These are phyloP conservation scores for Spodoptera frugiperda DNA, from an alignment of 1,140 invertebrate species.

Conservation along the genomic window DNA sequence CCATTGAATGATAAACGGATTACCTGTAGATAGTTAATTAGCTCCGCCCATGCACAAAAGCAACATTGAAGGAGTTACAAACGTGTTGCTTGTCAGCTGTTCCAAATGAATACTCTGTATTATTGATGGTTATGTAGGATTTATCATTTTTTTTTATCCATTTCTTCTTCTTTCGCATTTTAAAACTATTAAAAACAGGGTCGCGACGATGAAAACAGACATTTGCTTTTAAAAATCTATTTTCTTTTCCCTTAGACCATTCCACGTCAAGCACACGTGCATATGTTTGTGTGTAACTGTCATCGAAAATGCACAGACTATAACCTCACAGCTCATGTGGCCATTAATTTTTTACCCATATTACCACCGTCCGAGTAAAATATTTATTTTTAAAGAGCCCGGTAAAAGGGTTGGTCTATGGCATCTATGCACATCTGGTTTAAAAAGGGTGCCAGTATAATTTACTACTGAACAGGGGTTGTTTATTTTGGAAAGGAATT, in stretches of 20 bases:
- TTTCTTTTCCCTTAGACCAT: not conserved
- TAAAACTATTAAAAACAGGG: not conserved
- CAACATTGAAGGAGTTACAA: no score
- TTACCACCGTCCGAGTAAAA: slow-evolving; percentile 53
- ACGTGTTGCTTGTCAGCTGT: not conserved
- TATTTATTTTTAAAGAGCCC: slow-evolving; percentile 57
- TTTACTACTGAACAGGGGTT: not conserved
- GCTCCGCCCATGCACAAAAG: no score
- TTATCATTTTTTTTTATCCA: not conserved
- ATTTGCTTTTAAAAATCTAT: not conserved
- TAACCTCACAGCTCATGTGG: slow-evolving; percentile 41
- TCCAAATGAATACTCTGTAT: not conserved
- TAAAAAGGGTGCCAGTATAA: slow-evolving; percentile 1
- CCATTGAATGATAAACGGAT: no score
- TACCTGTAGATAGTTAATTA: no score
- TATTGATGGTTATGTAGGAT: not conserved
- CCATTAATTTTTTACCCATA: slow-evolving; percentile 56
- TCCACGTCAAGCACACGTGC: slow-evolving; percentile 49
- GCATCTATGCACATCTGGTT: slow-evolving; percentile 33
- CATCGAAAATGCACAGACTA: slow-evolving; percentile 59
- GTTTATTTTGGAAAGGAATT: not conserved
- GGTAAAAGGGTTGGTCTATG: slow-evolving; percentile 32
- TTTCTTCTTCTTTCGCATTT: not conserved
- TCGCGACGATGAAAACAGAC: no score
- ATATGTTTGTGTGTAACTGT: slow-evolving; percentile 65